Base-by-base conservation (phyloP, 2,888 invertebrate species). In the Volucella inflata region DNA sequence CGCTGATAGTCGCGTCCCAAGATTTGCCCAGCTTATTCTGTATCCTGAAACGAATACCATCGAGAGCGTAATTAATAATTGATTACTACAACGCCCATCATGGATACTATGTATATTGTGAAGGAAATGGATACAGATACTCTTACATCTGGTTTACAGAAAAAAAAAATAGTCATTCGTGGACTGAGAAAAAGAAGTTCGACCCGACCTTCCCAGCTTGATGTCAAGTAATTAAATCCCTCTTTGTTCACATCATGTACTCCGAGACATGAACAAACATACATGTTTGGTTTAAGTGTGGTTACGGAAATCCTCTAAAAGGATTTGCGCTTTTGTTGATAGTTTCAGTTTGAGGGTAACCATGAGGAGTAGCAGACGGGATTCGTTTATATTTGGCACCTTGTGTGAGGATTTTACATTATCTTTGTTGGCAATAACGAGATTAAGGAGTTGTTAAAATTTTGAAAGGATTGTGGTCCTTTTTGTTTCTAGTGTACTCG, bases 141-240 rank as follows among this genome's bases (percentile, higher is more conserved):
- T n/a, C n/a, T n/a, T n/a, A 21, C 21, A 21, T 21, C 4, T 21
- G 3, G 2, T 21, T 21, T 21, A 21, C 4, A 21, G 21, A 4
- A 21, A 21, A 21, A 21, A 21, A 21, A 21, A 0, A 21, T 21
- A 21, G 21, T 21, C 2, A 21, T 0, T 21, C 21, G 21, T 21
- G 4, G 21, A 21, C 21, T 21, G 21, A 21, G 21, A 21, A 21
- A 21, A 21, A 21, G 21, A 21, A 21, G 21, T 3, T 2, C 21
- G 4, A 21, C 1, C 1, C 21, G 30, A 16, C 16, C 55, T 68
- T 16, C 11, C 30, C 36, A 50, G 14, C 36, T 14, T 59, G 67
- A 30, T 60, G 67, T 38, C 60, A 67, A 76, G 57, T 76, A 68
- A 76, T 67, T 76, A 76, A 67, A 76, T 60, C 75, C 67, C 42